phyloP scores from a whole-genome alignment of 64 coral and sea anemone genomes.

The Astreopora myriophthalma region DNA sequence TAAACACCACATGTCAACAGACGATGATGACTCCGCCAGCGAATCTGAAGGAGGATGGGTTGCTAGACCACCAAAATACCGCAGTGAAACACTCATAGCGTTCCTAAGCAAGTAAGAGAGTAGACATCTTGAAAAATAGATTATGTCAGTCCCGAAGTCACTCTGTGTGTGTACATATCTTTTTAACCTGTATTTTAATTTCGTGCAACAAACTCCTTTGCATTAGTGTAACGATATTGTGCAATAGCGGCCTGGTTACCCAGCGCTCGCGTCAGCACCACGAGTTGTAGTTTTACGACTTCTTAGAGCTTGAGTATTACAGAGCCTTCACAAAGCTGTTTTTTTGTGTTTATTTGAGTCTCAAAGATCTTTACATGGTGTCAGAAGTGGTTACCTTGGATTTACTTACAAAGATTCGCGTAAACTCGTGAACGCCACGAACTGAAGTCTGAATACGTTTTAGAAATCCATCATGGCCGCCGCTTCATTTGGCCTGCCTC shows the following conservation, averaged over 20 bases:
- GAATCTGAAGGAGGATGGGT: not conserved
- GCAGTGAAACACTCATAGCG: not conserved
- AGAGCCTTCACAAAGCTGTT: not conserved
- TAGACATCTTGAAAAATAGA: too few species aligned
- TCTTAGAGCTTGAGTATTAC: too few species aligned
- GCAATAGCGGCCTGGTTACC: not conserved
- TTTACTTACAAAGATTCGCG: constrained; percentile 56
- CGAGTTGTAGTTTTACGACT: too few species aligned
- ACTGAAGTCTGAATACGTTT: not conserved
- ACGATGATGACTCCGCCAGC: not conserved
- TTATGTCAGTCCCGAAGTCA: too few species aligned
- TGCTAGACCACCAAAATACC: not conserved
- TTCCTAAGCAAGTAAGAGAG: not conserved
- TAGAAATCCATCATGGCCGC: constrained; percentile 37
- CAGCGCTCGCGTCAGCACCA: not conserved
- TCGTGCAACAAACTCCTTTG: too few species aligned
- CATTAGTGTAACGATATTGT: too few species aligned
- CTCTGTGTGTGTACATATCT: too few species aligned
- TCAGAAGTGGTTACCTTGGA: constrained; percentile 12
- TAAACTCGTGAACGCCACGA: constrained; percentile 44
- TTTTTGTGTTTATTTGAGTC: not conserved
- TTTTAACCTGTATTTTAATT: too few species aligned
- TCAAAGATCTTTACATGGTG: not conserved
- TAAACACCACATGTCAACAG: not conserved
- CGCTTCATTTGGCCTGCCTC: constrained; percentile 41